Percentiles rank a stretch among this genome's conserved stretches.
phyloP scores from a whole-genome alignment of 1,140 invertebrate genomes.

The Lasioglossum albipes region DNA sequence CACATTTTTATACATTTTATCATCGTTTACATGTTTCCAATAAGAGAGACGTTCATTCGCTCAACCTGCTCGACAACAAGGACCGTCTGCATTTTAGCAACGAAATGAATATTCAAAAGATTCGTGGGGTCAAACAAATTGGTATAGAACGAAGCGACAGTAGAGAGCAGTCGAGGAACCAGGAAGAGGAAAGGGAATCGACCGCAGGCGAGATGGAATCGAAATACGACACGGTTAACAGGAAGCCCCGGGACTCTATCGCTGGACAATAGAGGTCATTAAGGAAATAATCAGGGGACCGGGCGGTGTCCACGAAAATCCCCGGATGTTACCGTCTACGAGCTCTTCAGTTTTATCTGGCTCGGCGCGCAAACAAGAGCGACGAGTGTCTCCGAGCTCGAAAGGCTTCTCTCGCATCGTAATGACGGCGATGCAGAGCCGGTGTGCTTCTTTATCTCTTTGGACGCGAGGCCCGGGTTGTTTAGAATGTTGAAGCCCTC shows the following conservation, averaged over 20 bases:
- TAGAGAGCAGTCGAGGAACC: background rate
- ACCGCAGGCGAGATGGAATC: background rate
- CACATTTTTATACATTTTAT: too few relatives aligned
- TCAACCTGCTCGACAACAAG: too few relatives aligned
- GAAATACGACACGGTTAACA: slow-evolving; percentile 13
- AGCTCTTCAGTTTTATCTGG: slow-evolving; percentile 57
- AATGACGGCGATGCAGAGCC: slow-evolving; percentile 25
- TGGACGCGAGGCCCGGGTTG: slow-evolving; percentile 45
- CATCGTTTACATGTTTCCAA: too few relatives aligned
- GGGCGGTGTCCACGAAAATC: slow-evolving; percentile 9
- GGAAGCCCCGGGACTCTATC: slow-evolving; percentile 44
- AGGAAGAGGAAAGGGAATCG: background rate
- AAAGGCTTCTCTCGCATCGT: slow-evolving; percentile 51
- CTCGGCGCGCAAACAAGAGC: slow-evolving; percentile 40
- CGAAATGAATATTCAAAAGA: too few relatives aligned
- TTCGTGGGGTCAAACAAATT: too few relatives aligned
- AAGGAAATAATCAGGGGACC: slow-evolving; percentile 29
- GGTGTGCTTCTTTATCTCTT: slow-evolving; percentile 59
- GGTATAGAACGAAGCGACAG: too few relatives aligned
- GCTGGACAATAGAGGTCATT: slow-evolving; percentile 36
- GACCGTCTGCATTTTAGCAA: too few relatives aligned
- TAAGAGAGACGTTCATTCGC: too few relatives aligned
- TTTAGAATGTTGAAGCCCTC: slow-evolving; percentile 61
- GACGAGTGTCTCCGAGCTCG: slow-evolving; percentile 17
- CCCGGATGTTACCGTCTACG: slow-evolving; percentile 49